Percentiles rank a stretch among this genome's conserved stretches.
These are phyloP conservation scores for Menura novaehollandiae DNA, from an alignment of 2,113 vertebrate species.

Conservation along the genomic window DNA sequence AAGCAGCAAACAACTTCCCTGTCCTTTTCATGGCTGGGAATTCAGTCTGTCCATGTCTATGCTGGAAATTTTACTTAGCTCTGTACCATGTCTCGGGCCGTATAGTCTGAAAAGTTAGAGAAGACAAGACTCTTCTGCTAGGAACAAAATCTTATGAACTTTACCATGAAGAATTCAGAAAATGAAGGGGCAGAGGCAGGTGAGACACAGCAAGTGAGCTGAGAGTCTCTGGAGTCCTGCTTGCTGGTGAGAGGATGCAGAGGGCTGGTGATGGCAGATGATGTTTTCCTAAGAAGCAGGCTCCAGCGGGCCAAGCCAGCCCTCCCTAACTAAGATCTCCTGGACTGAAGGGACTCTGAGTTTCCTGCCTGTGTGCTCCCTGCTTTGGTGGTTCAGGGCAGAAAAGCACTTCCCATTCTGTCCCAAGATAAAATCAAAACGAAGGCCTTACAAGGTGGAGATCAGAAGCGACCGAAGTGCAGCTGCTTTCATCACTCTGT, in stretches of 20 bases:
- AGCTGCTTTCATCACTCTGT: accelerated
- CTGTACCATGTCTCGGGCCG: not conserved
- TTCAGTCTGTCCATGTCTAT: accelerated
- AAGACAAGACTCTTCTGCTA: not conserved
- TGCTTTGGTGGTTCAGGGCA: not conserved
- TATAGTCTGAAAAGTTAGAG: not conserved
- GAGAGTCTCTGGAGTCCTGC: not conserved
- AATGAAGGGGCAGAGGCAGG: not conserved
- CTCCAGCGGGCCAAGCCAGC: not conserved
- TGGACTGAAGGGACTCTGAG: not conserved
- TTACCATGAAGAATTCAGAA: not conserved
- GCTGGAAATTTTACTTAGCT: not conserved
- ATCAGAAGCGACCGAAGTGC: not conserved
- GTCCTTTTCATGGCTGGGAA: not conserved
- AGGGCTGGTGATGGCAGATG: too few relatives aligned
- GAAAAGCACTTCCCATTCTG: not conserved
- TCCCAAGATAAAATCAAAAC: not conserved
- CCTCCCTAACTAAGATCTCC: accelerated
- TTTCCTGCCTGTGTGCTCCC: not conserved
- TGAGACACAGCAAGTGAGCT: not conserved
- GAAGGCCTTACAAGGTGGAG: not conserved
- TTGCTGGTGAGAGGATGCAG: not conserved
- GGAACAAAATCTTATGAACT: not conserved
- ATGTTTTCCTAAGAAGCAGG: not conserved
- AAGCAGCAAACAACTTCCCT: not conserved